Base-by-base conservation (phyloP, 2,888 invertebrate species). In the Deroplatys truncata region DNA sequence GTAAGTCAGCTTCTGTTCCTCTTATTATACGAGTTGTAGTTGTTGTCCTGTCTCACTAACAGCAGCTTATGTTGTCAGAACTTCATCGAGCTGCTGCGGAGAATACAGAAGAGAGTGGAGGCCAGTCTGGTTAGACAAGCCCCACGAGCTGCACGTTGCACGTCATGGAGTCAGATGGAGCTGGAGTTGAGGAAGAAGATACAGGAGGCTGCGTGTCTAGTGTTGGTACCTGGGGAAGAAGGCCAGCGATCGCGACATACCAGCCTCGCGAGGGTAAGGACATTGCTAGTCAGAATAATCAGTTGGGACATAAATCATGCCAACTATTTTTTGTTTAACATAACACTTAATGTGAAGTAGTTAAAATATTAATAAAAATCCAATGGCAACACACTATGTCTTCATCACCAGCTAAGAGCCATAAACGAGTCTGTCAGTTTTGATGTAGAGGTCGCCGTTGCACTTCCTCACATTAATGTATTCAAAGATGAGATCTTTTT, bases 101-200 rank as follows among this genome's bases (percentile, higher is more conserved):
- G 96, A 90, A 94, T 97, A 89, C 94, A 96, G 89, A 93, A 94
- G n/a, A 95, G 96, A 85, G 95, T 96, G 56, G 97, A 97, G 92
- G 95, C 96, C 91, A 96, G 96, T 92, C 93, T 97, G 85, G 95
- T 97, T 15, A 94, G 96, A 31, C 96, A 97, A 92, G 96, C 97
- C 29, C 94, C 95, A 9, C 93, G 96, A 29, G 95, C 96, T 7
- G 95, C 95, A 91, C 94, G 96, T 56, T 95, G 96, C 16, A 95
- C 95, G 10, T 95, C 96, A 0, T 96, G 96, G 96, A 93, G 95
- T 84, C 94, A 95, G 92, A 95, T 96, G 94, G 96, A 96, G 90
- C 92, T 95, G 89, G 94, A 95, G 88, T 92, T 96, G 88, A 94
- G 96, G 90, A 94, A 95, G 90, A 95, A 95, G 91, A 96, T 96